A percentile compares a stretch with the other conserved stretches of the same genome.
Evolutionary conservation across 1,140 invertebrate genomes (phyloP).

Genomic region (Nasonia longicornis): DNA sequence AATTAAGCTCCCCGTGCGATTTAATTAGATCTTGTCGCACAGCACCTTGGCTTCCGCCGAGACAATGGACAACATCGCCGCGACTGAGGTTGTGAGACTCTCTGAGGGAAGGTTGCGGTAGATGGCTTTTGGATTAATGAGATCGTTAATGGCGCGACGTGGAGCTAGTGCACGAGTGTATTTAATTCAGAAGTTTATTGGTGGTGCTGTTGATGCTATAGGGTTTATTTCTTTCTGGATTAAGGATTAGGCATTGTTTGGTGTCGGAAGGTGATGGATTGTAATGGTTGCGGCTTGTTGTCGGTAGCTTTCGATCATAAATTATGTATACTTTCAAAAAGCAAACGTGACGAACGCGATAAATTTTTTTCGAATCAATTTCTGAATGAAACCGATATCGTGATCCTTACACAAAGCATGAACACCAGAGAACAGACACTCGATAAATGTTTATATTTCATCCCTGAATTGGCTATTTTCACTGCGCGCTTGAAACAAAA

Average conservation of each 20-base stretch:
- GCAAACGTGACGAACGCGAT: too few relatives aligned
- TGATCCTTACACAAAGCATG: too few relatives aligned
- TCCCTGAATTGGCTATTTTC: too few relatives aligned
- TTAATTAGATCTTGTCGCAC: conserved; percentile 32
- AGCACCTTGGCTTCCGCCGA: neutral
- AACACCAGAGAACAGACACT: too few relatives aligned
- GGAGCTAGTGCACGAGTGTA: neutral
- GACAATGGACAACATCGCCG: neutral
- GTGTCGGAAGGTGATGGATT: too few relatives aligned
- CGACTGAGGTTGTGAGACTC: neutral
- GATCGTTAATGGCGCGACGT: neutral
- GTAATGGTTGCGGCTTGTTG: too few relatives aligned
- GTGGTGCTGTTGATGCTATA: neutral
- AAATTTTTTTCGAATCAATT: too few relatives aligned
- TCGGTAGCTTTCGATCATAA: too few relatives aligned
- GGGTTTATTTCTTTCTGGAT: neutral
- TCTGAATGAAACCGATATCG: too few relatives aligned
- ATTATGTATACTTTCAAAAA: too few relatives aligned
- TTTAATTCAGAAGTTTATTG: neutral
- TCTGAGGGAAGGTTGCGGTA: neutral
- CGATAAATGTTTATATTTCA: too few relatives aligned
- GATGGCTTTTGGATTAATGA: conserved; percentile 5
- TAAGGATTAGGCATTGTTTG: neutral
- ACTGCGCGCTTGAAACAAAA: too few relatives aligned
- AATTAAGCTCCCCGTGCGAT: conserved; percentile 29